A percentile compares a stretch with the other conserved stretches of the same genome.
phyloP scores from a whole-genome alignment of 2,113 vertebrate genomes.

The Blennius ocellaris region DNA sequence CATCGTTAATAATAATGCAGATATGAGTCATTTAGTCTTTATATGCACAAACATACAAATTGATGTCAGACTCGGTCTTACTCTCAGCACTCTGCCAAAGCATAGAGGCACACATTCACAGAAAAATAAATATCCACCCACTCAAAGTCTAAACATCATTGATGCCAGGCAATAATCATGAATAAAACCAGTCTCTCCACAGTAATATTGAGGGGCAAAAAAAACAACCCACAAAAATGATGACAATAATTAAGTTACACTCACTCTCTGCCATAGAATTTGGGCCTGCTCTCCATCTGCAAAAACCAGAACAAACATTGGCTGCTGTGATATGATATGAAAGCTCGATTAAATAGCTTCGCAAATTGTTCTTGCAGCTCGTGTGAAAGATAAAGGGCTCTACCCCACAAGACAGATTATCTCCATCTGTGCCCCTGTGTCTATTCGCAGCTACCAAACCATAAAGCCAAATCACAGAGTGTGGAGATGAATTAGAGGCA shows the following conservation, averaged over 20 bases:
- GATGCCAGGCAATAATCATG: constrained; percentile 22
- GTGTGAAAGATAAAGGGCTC: constrained; percentile 58
- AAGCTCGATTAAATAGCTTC: constrained; percentile 55
- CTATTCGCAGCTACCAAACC: constrained; percentile 58
- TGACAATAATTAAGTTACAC: constrained; percentile 74
- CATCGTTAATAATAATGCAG: too few species aligned
- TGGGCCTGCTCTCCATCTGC: constrained; percentile 97
- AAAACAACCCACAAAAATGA: constrained; percentile 29
- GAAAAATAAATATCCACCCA: constrained; percentile 22
- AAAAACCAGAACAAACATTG: constrained; percentile 69
- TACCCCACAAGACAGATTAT: constrained; percentile 53
- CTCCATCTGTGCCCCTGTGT: constrained; percentile 53
- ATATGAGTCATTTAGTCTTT: background rate
- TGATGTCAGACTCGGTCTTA: background rate
- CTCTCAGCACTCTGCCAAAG: background rate
- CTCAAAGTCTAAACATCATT: constrained; percentile 23
- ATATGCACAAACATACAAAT: background rate
- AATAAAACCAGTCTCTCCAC: constrained; percentile 16
- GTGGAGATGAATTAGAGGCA: constrained; percentile 51
- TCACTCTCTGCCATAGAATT: constrained; percentile 99
- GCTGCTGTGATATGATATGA: constrained; percentile 33
- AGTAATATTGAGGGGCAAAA: background rate
- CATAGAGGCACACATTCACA: constrained; percentile 13
- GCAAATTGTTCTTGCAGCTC: constrained; percentile 53
- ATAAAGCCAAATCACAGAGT: constrained; percentile 51